Percentiles rank a stretch among this genome's conserved stretches.
These are phyloP conservation scores for Paramuricea clavata DNA, from an alignment of 92 coral and sea anemone genomes.

Conservation along the genomic window DNA sequence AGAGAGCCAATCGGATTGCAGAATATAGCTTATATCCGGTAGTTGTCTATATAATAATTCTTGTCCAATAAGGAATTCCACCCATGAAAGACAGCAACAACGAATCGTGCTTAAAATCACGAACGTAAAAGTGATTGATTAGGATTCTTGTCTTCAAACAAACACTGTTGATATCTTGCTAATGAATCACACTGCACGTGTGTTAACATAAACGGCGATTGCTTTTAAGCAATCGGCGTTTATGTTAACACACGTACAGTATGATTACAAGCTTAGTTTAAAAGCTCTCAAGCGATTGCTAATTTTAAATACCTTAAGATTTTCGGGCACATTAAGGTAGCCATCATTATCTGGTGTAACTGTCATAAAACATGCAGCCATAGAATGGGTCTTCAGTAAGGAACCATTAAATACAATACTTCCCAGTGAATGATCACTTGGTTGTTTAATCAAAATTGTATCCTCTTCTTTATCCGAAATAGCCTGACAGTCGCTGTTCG, in stretches of 20 bases:
- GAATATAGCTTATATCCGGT: too few relatives aligned
- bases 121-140: too few relatives aligned
- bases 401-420: constrained; percentile 73
- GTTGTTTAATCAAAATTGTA: not conserved
- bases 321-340: constrained; percentile 77
- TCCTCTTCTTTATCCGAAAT: not conserved
- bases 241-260: not conserved
- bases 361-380: constrained; percentile 94
- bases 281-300: not conserved
- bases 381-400: constrained; percentile 78
- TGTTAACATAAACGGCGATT: not conserved
- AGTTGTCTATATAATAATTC: too few relatives aligned
- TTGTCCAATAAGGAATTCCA: too few relatives aligned
- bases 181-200: too few relatives aligned
- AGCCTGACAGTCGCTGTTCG: not conserved
- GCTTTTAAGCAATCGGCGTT: not conserved
- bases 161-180: too few relatives aligned
- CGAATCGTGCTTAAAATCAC: too few relatives aligned
- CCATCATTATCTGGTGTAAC: constrained; percentile 73
- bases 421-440: constrained; percentile 69
- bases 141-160: not conserved
- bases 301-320: constrained; percentile 70
- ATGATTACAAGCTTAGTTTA: too few relatives aligned
- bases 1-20: too few relatives aligned
- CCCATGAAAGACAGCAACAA: too few relatives aligned